Percentiles rank a stretch among this genome's conserved stretches.
Evolutionary conservation across 2,888 invertebrate species (phyloP).

Genomic region (Amorpha juglandis): DNA sequence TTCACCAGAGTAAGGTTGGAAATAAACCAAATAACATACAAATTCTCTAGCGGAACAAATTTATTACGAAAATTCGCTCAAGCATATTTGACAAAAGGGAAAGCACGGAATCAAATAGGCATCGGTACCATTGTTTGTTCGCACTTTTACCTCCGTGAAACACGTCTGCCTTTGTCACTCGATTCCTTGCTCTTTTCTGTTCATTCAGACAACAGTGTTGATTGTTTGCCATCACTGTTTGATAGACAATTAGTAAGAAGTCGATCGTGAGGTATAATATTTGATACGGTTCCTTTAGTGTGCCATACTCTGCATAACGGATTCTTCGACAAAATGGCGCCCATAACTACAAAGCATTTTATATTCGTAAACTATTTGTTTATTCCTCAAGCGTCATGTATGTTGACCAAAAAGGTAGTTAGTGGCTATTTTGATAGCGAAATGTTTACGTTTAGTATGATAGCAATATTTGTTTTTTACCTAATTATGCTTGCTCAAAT

Average conservation of each 20-base stretch:
- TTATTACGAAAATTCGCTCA: conserved; percentile 57
- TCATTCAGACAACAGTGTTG: conserved; percentile 60
- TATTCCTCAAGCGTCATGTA: not conserved
- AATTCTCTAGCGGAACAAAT: conserved; percentile 48
- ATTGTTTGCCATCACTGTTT: conserved; percentile 57
- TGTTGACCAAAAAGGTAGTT: not conserved
- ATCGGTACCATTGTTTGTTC: conserved; percentile 66
- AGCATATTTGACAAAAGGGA: conserved; percentile 63
- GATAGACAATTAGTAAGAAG: conserved; percentile 48
- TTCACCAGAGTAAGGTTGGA: not conserved
- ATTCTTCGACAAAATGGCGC: conserved; percentile 11
- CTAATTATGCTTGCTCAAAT: not conserved
- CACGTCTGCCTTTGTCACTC: conserved; percentile 67
- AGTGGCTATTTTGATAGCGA: not conserved
- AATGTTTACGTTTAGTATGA: not conserved
- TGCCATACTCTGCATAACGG: conserved; percentile 14
- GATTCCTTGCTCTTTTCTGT: conserved; percentile 53
- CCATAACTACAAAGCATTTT: not conserved
- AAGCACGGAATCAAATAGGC: conserved; percentile 69
- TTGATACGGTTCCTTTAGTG: conserved; percentile 14
- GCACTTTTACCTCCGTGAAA: conserved; percentile 65
- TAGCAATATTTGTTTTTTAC: not conserved
- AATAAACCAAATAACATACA: conserved; percentile 33
- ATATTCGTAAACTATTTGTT: conserved; percentile 15
- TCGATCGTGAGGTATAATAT: conserved; percentile 24